Conservation (phyloP, 1,140 invertebrate genomes). For the Calliopsis andreniformis region DNA sequence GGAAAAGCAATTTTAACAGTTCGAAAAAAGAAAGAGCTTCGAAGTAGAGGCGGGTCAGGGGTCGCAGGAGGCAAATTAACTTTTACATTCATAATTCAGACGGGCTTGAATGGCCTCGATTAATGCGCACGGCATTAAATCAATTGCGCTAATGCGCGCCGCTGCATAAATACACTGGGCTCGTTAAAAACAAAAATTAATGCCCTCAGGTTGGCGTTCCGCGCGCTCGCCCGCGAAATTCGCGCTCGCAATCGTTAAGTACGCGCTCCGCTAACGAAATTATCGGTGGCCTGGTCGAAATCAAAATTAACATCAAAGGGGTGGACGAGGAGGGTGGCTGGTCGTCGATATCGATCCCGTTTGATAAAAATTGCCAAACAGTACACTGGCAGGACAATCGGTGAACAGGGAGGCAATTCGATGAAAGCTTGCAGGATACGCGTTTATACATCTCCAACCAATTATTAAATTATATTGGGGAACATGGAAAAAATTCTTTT, state of each 20-base stretch:
- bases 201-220: conserved; percentile 12
- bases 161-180: conserved; percentile 47
- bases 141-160: conserved; percentile 46
- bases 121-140: conserved; percentile 51
- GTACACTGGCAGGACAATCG: neutral
- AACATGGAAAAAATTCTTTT: too few species aligned
- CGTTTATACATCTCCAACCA: too few species aligned
- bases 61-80: conserved; percentile 32
- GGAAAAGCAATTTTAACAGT: too few species aligned
- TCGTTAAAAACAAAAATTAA: conserved; percentile 56
- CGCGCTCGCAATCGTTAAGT: conserved; percentile 33
- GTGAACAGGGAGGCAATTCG: too few species aligned
- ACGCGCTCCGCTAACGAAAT: conserved; percentile 33
- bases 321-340: neutral
- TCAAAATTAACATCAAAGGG: conserved; percentile 48
- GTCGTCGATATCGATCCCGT: neutral
- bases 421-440: too few species aligned
- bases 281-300: conserved; percentile 40
- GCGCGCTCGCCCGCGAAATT: conserved; percentile 19
- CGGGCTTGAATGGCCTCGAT: conserved; percentile 35
- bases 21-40: neutral
- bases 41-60: neutral
- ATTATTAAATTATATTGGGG: too few species aligned
- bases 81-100: conserved; percentile 48
- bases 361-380: conserved; percentile 13